Conservation (phyloP, 2,113 vertebrate genomes). For the Beaufortia kweichowensis region DNA sequence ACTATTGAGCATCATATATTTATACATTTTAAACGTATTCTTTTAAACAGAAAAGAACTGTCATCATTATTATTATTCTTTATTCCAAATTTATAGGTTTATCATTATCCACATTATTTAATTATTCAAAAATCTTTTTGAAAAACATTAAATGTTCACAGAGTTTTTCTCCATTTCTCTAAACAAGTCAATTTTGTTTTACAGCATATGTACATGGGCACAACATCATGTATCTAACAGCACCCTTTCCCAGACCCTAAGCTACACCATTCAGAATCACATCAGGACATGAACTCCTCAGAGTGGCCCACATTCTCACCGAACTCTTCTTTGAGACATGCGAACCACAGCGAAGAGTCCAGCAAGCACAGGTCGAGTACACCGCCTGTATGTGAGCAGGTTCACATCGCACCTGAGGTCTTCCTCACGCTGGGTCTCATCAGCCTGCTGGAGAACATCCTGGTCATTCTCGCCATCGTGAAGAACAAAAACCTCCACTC, state of each 20-base stretch:
- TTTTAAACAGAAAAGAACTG: no score
- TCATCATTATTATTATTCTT: no score
- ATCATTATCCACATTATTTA: no score
- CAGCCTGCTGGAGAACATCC: slow-evolving; percentile 92
- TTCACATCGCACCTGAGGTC: slow-evolving; percentile 60
- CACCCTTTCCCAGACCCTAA: background rate
- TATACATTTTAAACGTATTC: no score
- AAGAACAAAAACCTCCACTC: slow-evolving; percentile 97
- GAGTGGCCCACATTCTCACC: slow-evolving; percentile 5
- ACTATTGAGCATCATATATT: no score
- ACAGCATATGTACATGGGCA: slow-evolving; percentile 14
- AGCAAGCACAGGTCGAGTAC: background rate
- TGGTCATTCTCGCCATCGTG: slow-evolving; percentile 87
- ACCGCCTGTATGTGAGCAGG: slow-evolving; percentile 44
- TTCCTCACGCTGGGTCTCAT: slow-evolving; percentile 90
- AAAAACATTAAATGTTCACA: no score
- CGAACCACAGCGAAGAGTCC: slow-evolving; percentile 23
- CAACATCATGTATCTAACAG: background rate
- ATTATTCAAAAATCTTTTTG: no score
- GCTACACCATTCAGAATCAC: background rate
- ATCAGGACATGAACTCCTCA: slow-evolving; percentile 31
- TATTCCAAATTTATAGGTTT: no score
- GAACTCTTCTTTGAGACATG: background rate
- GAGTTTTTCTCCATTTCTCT: no score
- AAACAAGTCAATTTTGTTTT: background rate